A percentile compares a stretch with the other conserved stretches of the same genome.
phyloP scores from a whole-genome alignment of 2,888 invertebrate species.

The Octodonta nipae region DNA sequence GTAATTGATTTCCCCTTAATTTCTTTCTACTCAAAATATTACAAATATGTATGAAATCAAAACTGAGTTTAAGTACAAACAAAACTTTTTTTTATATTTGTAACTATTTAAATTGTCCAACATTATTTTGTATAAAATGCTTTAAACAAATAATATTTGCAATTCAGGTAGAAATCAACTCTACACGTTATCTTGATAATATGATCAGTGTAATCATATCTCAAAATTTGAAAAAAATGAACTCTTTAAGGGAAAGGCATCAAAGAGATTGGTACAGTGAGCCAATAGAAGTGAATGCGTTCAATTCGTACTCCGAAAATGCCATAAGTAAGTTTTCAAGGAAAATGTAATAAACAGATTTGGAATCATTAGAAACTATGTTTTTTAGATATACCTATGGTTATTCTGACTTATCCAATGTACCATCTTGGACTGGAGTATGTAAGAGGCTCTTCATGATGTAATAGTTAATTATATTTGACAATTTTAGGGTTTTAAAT shows the following conservation, averaged over 20 bases:
- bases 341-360: not conserved
- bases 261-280: conserved; percentile 58
- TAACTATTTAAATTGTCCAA: too few relatives aligned
- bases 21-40: too few relatives aligned
- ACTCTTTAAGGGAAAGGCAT: conserved; percentile 42
- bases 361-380: conserved; percentile 1
- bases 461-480: too few relatives aligned
- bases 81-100: too few relatives aligned
- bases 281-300: conserved; percentile 70
- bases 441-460: too few relatives aligned
- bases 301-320: conserved; percentile 66
- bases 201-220: conserved; percentile 51
- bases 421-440: conserved; percentile 74
- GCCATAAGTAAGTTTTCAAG: conserved; percentile 54
- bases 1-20: too few relatives aligned
- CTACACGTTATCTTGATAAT: conserved; percentile 51
- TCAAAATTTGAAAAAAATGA: conserved; percentile 41
- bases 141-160: too few relatives aligned
- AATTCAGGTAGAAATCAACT: conserved; percentile 43
- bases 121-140: too few relatives aligned
- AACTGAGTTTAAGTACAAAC: too few relatives aligned
- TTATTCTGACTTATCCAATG: conserved; percentile 72
- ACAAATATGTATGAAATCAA: too few relatives aligned
- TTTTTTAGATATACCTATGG: conserved; percentile 63
- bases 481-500: conserved; percentile 54